These are phyloP conservation scores for Cotesia glomerata DNA, from an alignment of 1,140 invertebrate species.

Conservation along the genomic window DNA sequence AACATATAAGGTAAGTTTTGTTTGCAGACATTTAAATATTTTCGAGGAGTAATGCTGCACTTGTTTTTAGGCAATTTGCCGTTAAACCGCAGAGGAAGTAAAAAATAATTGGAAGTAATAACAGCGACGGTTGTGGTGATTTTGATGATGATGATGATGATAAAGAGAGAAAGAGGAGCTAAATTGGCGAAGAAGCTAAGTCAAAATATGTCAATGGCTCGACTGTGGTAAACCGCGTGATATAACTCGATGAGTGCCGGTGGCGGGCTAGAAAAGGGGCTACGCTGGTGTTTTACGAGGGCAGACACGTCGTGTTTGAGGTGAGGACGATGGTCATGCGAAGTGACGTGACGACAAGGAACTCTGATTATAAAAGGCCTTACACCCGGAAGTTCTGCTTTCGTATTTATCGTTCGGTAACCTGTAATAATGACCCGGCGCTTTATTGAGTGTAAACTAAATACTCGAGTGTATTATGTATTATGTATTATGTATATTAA, in stretches of 20 bases:
- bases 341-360: constrained; percentile 58
- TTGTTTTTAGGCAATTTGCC: background rate
- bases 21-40: too few species aligned
- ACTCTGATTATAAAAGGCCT: background rate
- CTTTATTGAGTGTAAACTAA: too few species aligned
- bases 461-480: too few species aligned
- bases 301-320: background rate
- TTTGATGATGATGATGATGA: background rate
- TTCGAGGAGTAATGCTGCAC: background rate
- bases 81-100: constrained; percentile 24
- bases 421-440: too few species aligned
- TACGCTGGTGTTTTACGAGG: background rate
- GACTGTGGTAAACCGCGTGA: constrained; percentile 55
- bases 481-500: too few species aligned
- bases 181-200: constrained; percentile 34
- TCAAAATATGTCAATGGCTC: constrained; percentile 60
- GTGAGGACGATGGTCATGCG: constrained; percentile 25
- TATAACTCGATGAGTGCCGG: constrained; percentile 24
- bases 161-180: background rate
- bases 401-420: background rate
- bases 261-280: background rate
- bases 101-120: background rate
- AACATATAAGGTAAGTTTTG: too few species aligned
- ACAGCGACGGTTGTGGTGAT: background rate
- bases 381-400: constrained; percentile 15